These are phyloP conservation scores for Dreissena rostriformis DNA, from an alignment of 1,140 invertebrate species.

Conservation along the genomic window DNA sequence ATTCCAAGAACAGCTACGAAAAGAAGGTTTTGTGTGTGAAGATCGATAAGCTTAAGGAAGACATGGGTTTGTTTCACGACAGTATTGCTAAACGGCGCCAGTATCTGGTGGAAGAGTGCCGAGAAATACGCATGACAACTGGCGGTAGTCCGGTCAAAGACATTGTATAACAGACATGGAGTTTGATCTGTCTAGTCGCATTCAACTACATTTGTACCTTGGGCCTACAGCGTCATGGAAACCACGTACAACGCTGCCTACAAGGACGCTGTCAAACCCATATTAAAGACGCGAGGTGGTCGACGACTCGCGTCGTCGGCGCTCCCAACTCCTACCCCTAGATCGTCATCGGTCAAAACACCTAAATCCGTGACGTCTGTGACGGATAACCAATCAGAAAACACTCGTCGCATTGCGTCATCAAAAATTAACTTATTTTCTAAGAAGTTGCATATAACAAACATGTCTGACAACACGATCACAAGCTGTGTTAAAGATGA, in stretches of 20 bases:
- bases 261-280: conserved; percentile 28
- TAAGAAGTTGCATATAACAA: neutral
- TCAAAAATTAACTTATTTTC: conserved; percentile 20
- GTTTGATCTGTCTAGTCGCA: conserved; percentile 29
- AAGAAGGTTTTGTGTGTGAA: conserved; percentile 21
- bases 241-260: conserved; percentile 38
- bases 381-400: neutral
- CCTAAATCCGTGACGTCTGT: neutral
- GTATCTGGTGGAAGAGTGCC: conserved; percentile 28
- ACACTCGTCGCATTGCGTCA: neutral
- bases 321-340: neutral
- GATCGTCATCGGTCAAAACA: neutral
- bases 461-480: neutral
- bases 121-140: conserved; percentile 28
- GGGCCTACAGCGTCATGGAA: conserved; percentile 51
- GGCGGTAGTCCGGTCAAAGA: conserved; percentile 14
- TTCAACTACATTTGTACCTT: conserved; percentile 4
- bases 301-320: neutral
- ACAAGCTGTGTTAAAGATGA: no score
- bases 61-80: conserved; percentile 29
- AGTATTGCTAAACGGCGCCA: conserved; percentile 9
- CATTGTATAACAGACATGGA: conserved; percentile 5
- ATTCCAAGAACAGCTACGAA: conserved; percentile 45
- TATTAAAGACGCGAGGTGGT: conserved; percentile 2
- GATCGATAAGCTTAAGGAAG: conserved; percentile 33